Base-by-base conservation (phyloP, 2,888 invertebrate species). In the Drosophila rubida region DNA sequence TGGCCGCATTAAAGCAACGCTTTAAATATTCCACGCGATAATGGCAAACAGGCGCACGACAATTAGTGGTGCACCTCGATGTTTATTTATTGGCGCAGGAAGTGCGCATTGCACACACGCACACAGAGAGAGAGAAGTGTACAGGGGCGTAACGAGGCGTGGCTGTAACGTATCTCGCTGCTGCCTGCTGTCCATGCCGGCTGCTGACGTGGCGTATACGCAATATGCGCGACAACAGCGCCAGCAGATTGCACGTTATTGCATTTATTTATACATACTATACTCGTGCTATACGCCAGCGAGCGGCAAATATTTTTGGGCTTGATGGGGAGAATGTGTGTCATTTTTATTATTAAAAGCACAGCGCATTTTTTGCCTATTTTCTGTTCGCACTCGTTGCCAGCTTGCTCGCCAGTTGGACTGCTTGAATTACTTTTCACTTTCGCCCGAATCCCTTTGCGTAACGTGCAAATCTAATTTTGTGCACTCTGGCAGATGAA, bases 261-360 rank as follows among this genome's bases (percentile, higher is more conserved):
- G 79, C 69, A 75, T 75, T 74, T 69, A 53, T 74, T 58, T 63
- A 63, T 70, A 57, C 25, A n/a, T 19, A 39, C n/a, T n/a, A n/a
- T n/a, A n/a, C n/a, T n/a, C 7, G 25, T 25, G 6, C 25, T 51
- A 37, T 16, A 23, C 7, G 37, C 32, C 13, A 39, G 27, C 14
- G 41, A 49, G 55, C 51, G 54, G 35, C 46, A 53, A 45, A 68
- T 61, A 66, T 73, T 62, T 68, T 59, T 48, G 45, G 51, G 59
- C 45, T 62, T 55, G 39, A 42, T 58, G 42, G 50, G 19, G 23
- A 55, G 75, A 82, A 81, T 88, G 60, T 88, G 88, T 81, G 81
- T 81, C 81, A 81, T 73, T 87, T 81, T 88, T 88, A 88, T 88
- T 81, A 88, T 81, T 88, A 81, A 88, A 83, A 86, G 53, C 55